Evolutionary conservation across 2,888 invertebrate species (phyloP).

Genomic region (Acronicta alni): DNA sequence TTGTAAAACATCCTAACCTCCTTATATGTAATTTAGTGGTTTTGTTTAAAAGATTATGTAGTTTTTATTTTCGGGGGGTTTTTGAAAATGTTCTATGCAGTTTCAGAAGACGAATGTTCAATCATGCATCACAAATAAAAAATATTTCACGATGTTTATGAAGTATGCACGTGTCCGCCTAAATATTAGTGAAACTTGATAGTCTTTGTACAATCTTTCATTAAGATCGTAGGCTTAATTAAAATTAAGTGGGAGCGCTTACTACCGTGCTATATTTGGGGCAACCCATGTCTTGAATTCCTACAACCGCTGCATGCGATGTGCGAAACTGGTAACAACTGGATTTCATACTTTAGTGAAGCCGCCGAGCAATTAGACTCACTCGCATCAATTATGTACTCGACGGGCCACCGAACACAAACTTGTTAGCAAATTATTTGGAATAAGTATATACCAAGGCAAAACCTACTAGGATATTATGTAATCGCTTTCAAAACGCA

Average conservation of each 20-base stretch:
- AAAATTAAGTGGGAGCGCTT: constrained; percentile 65
- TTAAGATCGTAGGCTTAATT: constrained; percentile 65
- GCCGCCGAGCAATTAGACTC: constrained; percentile 57
- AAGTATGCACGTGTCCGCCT: constrained; percentile 25
- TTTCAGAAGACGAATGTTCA: too few species aligned
- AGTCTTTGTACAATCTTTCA: constrained; percentile 48
- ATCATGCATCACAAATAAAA: too few species aligned
- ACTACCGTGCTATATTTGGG: constrained; percentile 63
- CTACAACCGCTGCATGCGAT: constrained; percentile 42
- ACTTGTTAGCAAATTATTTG: constrained; percentile 2
- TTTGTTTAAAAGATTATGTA: too few species aligned
- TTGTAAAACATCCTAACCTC: background rate
- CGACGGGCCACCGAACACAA: background rate
- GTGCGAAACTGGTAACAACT: constrained; percentile 64
- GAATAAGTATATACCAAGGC: background rate
- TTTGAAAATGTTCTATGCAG: too few species aligned
- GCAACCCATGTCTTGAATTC: constrained; percentile 59
- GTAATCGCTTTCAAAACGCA: too few species aligned
- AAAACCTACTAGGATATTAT: too few species aligned
- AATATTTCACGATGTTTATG: constrained; percentile 1
- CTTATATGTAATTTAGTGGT: too few species aligned
- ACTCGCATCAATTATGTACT: constrained; percentile 1
- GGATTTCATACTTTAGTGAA: constrained; percentile 62
- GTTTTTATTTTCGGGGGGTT: too few species aligned
- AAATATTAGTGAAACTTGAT: constrained; percentile 43